phyloP scores from a whole-genome alignment of 2,113 vertebrate species.

The Sebastes schlegelii region DNA sequence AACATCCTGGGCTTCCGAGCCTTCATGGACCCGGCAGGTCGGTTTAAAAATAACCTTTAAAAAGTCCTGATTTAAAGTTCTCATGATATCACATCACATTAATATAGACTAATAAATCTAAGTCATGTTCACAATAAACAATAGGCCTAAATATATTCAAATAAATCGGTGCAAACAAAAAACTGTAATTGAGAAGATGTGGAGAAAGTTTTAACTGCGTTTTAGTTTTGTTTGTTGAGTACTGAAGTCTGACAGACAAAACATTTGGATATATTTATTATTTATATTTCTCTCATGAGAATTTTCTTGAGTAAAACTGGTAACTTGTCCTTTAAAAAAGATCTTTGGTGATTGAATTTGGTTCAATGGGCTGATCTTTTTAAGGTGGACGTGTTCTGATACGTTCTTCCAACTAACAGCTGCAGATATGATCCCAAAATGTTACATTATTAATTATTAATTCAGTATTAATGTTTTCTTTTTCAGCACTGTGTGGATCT shows the following conservation, averaged over 20 bases:
- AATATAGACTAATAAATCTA: background rate
- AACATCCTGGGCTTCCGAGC: constrained; percentile 92
- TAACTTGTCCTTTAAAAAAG: background rate
- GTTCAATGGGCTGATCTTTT: background rate
- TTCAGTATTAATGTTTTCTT: background rate
- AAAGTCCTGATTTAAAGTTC: background rate
- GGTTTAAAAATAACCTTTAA: constrained; percentile 1
- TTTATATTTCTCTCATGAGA: background rate
- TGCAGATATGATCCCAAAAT: background rate
- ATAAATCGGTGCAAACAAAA: too few species aligned
- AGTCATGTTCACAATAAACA: background rate
- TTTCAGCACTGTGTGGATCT: constrained; percentile 82
- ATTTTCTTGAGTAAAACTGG: background rate
- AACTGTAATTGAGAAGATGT: background rate
- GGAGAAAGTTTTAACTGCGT: background rate
- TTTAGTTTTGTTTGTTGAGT: background rate
- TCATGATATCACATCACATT: too few species aligned
- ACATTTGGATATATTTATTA: background rate
- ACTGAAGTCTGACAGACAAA: background rate
- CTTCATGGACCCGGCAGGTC: constrained; percentile 89
- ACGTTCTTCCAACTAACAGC: background rate
- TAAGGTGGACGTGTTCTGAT: background rate
- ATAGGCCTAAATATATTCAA: background rate
- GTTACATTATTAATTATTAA: background rate
- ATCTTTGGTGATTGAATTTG: too few species aligned